phyloP scores from a whole-genome alignment of 2,888 invertebrate genomes.

The Cheilosia grossa region DNA sequence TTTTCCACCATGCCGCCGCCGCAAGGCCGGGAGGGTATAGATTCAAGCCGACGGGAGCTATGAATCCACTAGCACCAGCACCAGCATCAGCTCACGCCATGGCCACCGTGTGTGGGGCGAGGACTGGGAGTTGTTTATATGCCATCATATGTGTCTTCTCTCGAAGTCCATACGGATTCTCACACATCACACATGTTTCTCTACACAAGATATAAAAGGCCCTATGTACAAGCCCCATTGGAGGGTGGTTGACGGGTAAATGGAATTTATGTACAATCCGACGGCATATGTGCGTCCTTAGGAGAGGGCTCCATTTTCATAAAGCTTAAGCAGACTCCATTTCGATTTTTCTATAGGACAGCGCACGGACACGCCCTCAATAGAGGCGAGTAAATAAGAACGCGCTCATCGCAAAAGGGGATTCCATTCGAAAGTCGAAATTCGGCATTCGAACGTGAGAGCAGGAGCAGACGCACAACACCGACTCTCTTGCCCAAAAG shows the following conservation, averaged over 20 bases:
- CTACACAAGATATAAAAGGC: slow-evolving; percentile 74
- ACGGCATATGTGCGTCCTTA: slow-evolving; percentile 80
- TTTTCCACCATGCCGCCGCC: slow-evolving; percentile 30
- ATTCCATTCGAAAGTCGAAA: slow-evolving; percentile 49
- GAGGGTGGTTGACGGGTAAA: slow-evolving; percentile 70
- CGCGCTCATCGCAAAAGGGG: slow-evolving; percentile 15
- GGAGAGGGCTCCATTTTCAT: slow-evolving; percentile 66
- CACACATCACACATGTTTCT: slow-evolving; percentile 83
- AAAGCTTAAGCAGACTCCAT: slow-evolving; percentile 78
- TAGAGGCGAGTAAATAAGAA: slow-evolving; percentile 34
- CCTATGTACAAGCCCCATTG: slow-evolving; percentile 73
- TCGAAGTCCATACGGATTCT: slow-evolving; percentile 83
- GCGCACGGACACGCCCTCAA: slow-evolving; percentile 51
- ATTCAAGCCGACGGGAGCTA: slow-evolving; percentile 31
- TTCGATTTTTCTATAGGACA: slow-evolving; percentile 82
- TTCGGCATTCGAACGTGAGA: slow-evolving; percentile 64
- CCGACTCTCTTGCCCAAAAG: background rate
- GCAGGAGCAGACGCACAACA: slow-evolving; percentile 34
- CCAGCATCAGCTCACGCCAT: slow-evolving; percentile 15
- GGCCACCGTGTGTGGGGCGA: slow-evolving; percentile 59
- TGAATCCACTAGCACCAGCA: background rate
- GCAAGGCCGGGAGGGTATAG: slow-evolving; percentile 5
- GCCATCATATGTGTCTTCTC: slow-evolving; percentile 82
- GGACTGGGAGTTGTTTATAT: slow-evolving; percentile 80
- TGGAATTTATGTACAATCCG: slow-evolving; percentile 67